phyloP scores from a whole-genome alignment of 2,888 invertebrate species.

The Serrognathus titanus region DNA sequence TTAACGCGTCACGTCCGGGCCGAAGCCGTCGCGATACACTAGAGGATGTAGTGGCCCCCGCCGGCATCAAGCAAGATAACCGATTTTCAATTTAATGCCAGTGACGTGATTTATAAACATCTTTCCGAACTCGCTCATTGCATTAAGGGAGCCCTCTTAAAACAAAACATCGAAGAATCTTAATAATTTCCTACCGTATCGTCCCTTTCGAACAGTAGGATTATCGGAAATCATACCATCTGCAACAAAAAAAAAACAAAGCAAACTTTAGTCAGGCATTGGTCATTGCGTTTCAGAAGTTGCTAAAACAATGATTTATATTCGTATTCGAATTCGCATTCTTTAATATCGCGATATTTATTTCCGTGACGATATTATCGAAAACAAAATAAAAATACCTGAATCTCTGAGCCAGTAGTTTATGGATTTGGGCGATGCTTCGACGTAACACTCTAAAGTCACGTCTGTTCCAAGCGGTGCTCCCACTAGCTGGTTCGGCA shows the following conservation, averaged over 20 bases:
- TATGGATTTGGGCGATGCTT: constrained; percentile 86
- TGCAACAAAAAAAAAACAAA: too few relatives aligned
- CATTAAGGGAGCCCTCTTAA: too few relatives aligned
- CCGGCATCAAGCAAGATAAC: constrained; percentile 28
- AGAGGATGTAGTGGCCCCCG: constrained; percentile 15
- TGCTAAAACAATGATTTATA: too few relatives aligned
- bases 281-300: too few relatives aligned
- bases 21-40: constrained; percentile 31
- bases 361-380: not conserved
- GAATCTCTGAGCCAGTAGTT: constrained; percentile 87
- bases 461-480: constrained; percentile 85
- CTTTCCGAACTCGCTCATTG: too few relatives aligned
- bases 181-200: too few relatives aligned
- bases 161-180: too few relatives aligned
- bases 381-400: constrained; percentile 50
- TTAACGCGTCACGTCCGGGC: constrained; percentile 44
- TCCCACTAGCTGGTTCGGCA: constrained; percentile 88
- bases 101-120: constrained; percentile 37
- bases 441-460: constrained; percentile 83
- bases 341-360: not conserved
- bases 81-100: constrained; percentile 36
- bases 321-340: not conserved
- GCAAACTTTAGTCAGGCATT: too few relatives aligned
- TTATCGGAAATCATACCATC: too few relatives aligned
- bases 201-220: too few relatives aligned